Conservation (phyloP, 2,797 vertebrate genomes). For the Rachycentron canadum region DNA sequence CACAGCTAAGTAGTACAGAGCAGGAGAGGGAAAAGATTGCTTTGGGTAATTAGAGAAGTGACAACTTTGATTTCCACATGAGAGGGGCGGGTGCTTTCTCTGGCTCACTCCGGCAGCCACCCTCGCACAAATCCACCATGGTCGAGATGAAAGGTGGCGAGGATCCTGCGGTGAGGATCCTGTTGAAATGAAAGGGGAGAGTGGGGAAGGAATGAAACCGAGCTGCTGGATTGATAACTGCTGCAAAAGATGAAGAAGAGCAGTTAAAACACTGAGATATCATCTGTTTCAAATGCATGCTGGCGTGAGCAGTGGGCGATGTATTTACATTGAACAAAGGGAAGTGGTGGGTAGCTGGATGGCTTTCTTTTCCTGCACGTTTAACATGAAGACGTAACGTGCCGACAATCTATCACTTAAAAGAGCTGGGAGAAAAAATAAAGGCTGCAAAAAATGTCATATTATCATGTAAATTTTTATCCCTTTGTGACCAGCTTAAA, state of each 20-base stretch:
- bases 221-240: conserved; percentile 63
- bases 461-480: conserved; percentile 9
- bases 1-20: conserved; percentile 52
- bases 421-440: not conserved
- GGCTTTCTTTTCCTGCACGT: not conserved
- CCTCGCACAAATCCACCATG: conserved; percentile 62
- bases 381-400: conserved; percentile 31
- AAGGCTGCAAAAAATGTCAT: not conserved
- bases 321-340: conserved; percentile 63
- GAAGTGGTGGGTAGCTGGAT: conserved; percentile 37
- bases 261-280: conserved; percentile 52
- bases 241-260: conserved; percentile 63
- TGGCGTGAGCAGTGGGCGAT: conserved; percentile 15
- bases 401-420: conserved; percentile 2
- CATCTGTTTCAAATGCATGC: conserved; percentile 47
- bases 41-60: conserved; percentile 83
- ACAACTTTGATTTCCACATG: conserved; percentile 79
- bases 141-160: conserved; percentile 68
- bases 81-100: conserved; percentile 25
- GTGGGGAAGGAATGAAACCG: conserved; percentile 30
- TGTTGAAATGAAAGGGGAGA: conserved; percentile 27
- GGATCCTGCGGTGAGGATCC: conserved; percentile 50
- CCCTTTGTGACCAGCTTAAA: not conserved
- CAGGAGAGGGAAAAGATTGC: conserved; percentile 77
- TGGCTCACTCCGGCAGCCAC: conserved; percentile 53